Evolutionary conservation across 1,140 invertebrate genomes (phyloP), one percentile per base, ranked within the genome.

Genomic region (Bombus cullumanus): DNA sequence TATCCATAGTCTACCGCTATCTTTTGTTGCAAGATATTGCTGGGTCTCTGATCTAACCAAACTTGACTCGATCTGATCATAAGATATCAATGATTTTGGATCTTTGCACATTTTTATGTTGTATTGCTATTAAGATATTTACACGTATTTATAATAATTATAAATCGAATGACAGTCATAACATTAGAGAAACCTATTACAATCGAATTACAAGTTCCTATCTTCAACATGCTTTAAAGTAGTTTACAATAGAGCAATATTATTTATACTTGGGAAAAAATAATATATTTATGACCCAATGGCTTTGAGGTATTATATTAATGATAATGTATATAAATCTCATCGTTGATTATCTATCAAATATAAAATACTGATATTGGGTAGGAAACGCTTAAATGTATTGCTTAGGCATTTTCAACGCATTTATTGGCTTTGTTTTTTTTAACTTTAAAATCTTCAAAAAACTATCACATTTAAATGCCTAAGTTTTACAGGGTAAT

Each of bases 401-500:
- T 79, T 73, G 57, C 81, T 86, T 86, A 86, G 81, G 73, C 81
- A 86, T 86, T 74, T 76, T 31, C 10, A 76, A n/a, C 34, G 15
- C 22, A 41, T 41, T 34, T n/a, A 57, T 41, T 34, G n/a, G 57
- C 6, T 85, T 57, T 47, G 6, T 37, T 57, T 53, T 25, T 25
- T 0, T 71, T 31, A 59, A 47, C 2, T 53, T 59, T 28, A 5
- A 47, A 47, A 62, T 25, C 34, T n/a, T 37, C 0, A 39, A 12
- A 47, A 22, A 66, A 13, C 1, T 10, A 39, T 62, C 41, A 77
- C 2, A 71, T 53, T 76, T 69, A 75, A 83, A 86, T 86, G 85
- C 85, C 85, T 76, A 87, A 83, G 88, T 78, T 87, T 85, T 69
- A 73, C 86, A 81, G 57, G 25, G 53, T 66, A 76, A 66, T 78